Evolutionary conservation across 2,888 invertebrate genomes (phyloP).

Genomic region (Rotaria magnacalcarata): DNA sequence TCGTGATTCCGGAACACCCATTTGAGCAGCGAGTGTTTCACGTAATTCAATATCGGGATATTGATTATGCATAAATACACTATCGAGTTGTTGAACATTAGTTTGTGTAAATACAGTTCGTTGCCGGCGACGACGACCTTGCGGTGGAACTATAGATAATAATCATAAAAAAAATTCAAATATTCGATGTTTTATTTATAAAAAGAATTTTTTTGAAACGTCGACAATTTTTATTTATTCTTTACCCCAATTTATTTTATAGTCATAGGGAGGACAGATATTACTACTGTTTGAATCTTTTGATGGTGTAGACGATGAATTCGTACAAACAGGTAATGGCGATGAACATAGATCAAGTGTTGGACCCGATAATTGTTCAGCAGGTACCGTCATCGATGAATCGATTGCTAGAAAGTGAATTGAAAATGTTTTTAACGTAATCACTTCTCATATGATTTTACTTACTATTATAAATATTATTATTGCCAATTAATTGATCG

Average conservation of each 20-base stretch:
- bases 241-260: slow-evolving; percentile 4
- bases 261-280: background rate
- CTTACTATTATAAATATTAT: background rate
- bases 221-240: background rate
- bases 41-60: slow-evolving; percentile 14
- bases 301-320: background rate
- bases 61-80: slow-evolving; percentile 12
- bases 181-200: background rate
- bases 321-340: background rate
- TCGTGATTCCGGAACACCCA: slow-evolving; percentile 27
- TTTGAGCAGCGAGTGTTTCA: background rate
- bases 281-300: background rate
- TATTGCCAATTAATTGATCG: background rate
- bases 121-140: slow-evolving; percentile 21
- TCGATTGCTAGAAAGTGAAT: background rate
- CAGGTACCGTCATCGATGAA: background rate
- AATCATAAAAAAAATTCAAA: background rate
- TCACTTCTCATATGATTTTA: background rate
- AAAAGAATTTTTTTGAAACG: background rate
- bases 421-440: too few relatives aligned
- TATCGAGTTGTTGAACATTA: background rate
- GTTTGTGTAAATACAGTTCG: background rate
- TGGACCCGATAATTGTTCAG: background rate
- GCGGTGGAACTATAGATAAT: slow-evolving; percentile 5
- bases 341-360: background rate